These are phyloP conservation scores for Latrodectus elegans DNA, from an alignment of 2,888 invertebrate species.

Conservation along the genomic window DNA sequence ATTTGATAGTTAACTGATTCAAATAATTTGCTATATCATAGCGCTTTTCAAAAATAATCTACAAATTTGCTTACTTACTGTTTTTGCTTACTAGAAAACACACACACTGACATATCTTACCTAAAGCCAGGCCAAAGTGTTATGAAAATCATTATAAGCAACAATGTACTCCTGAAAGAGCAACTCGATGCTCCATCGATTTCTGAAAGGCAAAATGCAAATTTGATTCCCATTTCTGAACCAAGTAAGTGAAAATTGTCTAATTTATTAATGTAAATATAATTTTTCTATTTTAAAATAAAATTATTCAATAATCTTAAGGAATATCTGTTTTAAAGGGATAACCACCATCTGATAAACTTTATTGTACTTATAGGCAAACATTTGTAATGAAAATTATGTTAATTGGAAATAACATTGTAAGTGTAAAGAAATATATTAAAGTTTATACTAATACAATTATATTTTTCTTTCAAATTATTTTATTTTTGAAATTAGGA, in stretches of 20 bases:
- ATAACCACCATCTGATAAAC: background rate
- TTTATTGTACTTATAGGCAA: background rate
- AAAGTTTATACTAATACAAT: background rate
- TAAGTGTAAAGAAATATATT: too few relatives aligned
- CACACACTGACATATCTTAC: background rate
- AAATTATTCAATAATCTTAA: background rate
- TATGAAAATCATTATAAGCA: constrained; percentile 50
- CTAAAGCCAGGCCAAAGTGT: constrained; percentile 61
- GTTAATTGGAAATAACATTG: background rate
- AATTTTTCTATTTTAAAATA: background rate
- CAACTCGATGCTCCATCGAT: constrained; percentile 38
- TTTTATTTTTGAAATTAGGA: background rate
- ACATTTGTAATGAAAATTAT: background rate
- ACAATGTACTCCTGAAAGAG: constrained; percentile 19
- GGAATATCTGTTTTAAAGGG: background rate
- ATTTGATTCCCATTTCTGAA: background rate
- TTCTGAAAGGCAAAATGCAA: constrained; percentile 27
- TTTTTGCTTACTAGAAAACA: too few relatives aligned
- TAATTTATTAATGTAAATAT: background rate
- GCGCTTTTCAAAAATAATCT: too few relatives aligned
- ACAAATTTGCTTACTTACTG: too few relatives aligned
- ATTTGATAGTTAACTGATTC: too few relatives aligned
- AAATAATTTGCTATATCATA: too few relatives aligned
- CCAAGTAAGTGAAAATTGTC: background rate
- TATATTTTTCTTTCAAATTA: background rate